phyloP scores from a whole-genome alignment of 2,888 invertebrate species.

The Caenorhabditis uteleia region DNA sequence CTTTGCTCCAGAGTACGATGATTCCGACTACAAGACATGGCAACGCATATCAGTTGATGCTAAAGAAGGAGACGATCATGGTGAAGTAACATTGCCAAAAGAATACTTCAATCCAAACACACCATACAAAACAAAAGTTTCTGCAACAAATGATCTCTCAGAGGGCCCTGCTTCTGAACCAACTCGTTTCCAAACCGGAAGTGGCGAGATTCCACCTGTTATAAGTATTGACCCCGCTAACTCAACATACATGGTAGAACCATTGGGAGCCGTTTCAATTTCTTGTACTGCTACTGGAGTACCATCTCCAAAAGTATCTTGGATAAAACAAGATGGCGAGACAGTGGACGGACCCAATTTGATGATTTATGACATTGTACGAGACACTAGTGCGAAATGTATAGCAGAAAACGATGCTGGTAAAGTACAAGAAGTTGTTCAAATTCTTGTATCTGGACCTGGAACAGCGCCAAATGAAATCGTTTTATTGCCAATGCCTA shows the following conservation, averaged over 20 bases:
- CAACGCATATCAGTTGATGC: slow-evolving; percentile 51
- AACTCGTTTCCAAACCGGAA: slow-evolving; percentile 62
- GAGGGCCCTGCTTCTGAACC: slow-evolving; percentile 66
- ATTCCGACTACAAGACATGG: slow-evolving; percentile 64
- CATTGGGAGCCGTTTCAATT: slow-evolving; percentile 57
- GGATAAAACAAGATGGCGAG: slow-evolving; percentile 64
- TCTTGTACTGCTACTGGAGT: slow-evolving; percentile 61
- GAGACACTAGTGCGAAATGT: slow-evolving; percentile 63
- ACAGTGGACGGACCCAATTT: slow-evolving; percentile 37
- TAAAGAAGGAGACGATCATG: slow-evolving; percentile 44
- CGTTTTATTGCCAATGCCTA: slow-evolving; percentile 60
- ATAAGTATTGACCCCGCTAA: slow-evolving; percentile 57
- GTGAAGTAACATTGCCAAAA: slow-evolving; percentile 55
- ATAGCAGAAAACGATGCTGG: slow-evolving; percentile 67
- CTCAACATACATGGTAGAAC: slow-evolving; percentile 51
- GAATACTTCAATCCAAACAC: slow-evolving; percentile 60
- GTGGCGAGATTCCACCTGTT: slow-evolving; percentile 64
- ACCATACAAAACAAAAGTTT: slow-evolving; percentile 56
- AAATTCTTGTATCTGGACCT: slow-evolving; percentile 60
- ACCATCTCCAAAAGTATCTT: slow-evolving; percentile 61
- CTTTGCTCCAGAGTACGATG: slow-evolving; percentile 57
- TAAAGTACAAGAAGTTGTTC: slow-evolving; percentile 56
- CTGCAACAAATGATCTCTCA: slow-evolving; percentile 67
- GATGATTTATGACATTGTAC: slow-evolving; percentile 34
- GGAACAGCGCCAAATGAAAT: slow-evolving; percentile 68